phyloP scores from a whole-genome alignment of 2,797 vertebrate species.

The Distichodus sexfasciatus region DNA sequence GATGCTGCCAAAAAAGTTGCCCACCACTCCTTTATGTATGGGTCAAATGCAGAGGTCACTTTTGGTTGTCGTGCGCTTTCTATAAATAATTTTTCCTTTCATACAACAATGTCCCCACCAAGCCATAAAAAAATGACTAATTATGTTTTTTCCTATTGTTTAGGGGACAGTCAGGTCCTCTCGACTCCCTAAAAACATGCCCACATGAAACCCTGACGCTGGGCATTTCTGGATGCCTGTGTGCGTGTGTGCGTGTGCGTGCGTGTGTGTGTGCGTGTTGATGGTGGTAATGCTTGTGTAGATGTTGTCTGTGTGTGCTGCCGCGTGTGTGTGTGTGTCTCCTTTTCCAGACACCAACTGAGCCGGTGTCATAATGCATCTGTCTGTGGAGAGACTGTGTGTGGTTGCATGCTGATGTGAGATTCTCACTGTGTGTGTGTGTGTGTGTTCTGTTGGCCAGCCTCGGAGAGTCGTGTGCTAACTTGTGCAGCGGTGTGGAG shows the following conservation, averaged over 20 bases:
- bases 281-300: too few relatives aligned
- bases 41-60: too few relatives aligned
- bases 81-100: too few relatives aligned
- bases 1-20: too few relatives aligned
- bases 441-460: slow-evolving; percentile 66
- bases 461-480: slow-evolving; percentile 88
- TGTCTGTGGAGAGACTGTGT: slow-evolving; percentile 5
- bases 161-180: too few relatives aligned
- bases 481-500: slow-evolving; percentile 93
- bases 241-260: background rate
- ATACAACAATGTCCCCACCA: too few relatives aligned
- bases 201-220: background rate
- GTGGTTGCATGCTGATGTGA: slow-evolving; percentile 14
- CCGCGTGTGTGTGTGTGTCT: background rate
- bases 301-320: background rate
- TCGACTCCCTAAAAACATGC: too few relatives aligned
- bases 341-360: background rate
- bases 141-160: too few relatives aligned
- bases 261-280: background rate
- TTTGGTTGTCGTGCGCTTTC: too few relatives aligned
- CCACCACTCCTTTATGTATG: too few relatives aligned
- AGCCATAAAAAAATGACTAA: too few relatives aligned
- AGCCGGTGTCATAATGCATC: background rate
- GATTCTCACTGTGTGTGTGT: slow-evolving; percentile 15
- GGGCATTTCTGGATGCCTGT: background rate